Percentiles rank a stretch among this genome's conserved stretches.
Conservation (phyloP, 2,797 vertebrate species). For the Molossus molossus region DNA sequence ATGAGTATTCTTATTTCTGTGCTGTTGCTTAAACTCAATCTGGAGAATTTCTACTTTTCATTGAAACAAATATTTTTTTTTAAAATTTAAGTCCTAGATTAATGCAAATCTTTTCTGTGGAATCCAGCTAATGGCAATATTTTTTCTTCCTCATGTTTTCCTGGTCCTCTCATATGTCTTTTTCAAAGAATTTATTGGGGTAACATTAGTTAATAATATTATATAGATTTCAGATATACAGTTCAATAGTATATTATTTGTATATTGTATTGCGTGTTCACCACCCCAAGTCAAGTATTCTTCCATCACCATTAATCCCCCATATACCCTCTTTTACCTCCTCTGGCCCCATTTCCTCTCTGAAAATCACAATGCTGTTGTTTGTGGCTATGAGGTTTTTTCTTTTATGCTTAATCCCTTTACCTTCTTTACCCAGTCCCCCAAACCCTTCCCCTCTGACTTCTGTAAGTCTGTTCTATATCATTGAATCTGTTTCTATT, state of each 20-base stretch:
- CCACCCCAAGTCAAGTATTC: neutral
- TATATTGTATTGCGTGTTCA: neutral
- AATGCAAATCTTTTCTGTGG: neutral
- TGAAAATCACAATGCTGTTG: neutral
- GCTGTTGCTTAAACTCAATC: neutral
- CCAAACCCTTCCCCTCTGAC: neutral
- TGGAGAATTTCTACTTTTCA: neutral
- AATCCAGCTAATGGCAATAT: neutral
- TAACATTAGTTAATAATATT: neutral
- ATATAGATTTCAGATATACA: neutral
- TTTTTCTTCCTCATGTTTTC: constrained; percentile 20
- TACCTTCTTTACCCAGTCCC: neutral
- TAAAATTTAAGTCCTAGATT: neutral
- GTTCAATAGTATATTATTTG: neutral
- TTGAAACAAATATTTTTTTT: constrained; percentile 37
- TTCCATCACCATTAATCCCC: neutral
- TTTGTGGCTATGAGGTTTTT: neutral
- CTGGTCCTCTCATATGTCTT: neutral
- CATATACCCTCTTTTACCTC: neutral
- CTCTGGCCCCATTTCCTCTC: neutral
- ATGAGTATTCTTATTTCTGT: neutral
- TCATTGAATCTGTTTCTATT: neutral
- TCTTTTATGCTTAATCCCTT: neutral
- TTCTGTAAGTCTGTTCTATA: neutral
- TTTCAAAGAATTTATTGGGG: neutral